Base-by-base conservation (phyloP, 2,113 vertebrate genomes). In the Budorcas taxicolor region DNA sequence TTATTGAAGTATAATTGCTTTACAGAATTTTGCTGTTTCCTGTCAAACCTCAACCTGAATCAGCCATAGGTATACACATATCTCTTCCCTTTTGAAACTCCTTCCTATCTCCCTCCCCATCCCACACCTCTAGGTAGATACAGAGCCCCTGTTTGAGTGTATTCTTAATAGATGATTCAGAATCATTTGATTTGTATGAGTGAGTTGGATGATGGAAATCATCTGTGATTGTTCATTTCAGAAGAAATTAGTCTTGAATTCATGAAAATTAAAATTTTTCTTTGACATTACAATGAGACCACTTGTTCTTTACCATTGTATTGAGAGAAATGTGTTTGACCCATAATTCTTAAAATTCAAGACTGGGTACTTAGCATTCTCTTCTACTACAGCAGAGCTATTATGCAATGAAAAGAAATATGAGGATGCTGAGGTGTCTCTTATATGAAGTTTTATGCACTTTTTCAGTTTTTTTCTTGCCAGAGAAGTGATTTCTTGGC, bases 311-410 rank as follows among this genome's bases (percentile, higher is more conserved):
- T 0, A 64, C 47, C 40, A 97, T 85, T 94, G 31, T 95, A 33
- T 15, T 80, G 78, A 94, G 76, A 94, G 23, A 91, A 97, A 31
- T 0, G 0, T 67, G 31, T 97, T 84, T 87, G 90, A 97, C 86
- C 36, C 52, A 33, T 10, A 94, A 3, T 21, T 90, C 90, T 98
- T 98, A 97, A 98, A 97, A 98, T 96, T 97, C 90, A 98, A 94
- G 31, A 84, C 76, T 86, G 93, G 6, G 43, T 98, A 87, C 60
- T 97, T 96, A 97, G 67, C 16, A 97, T 98, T 97, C 93, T 81
- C 29, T 98, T 97, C 78, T 93, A 94, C 17, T 1, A 91, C 17
- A 87, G 45, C 15, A 97, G 95, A 97, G 57, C 45, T 16, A 96
- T 96, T 97, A 96, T 76, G 93, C 33, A 98, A 97, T 91, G 87